Base-by-base conservation (phyloP, 37 sponge, comb jelly and placozoan species). In the Haliclona indistincta region DNA sequence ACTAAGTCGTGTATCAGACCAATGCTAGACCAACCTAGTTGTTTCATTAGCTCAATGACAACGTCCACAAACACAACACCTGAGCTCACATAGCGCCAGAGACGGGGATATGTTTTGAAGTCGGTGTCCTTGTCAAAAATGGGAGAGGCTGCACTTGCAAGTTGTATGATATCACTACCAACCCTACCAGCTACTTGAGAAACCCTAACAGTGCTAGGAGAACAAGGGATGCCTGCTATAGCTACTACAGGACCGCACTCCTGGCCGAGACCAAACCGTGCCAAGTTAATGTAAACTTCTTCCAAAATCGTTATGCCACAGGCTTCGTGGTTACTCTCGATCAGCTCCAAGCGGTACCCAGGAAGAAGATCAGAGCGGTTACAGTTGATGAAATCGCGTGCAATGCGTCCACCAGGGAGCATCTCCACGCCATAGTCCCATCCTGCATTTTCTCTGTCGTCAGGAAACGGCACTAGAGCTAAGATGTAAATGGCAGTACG, bases 111-210 rank as follows among this genome's bases (percentile, higher is more conserved):
- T 6, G 13, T 25, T n/a, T n/a, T n/a, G n/a, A n/a, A n/a, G 7
- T 58, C 60, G 7, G 6, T 7, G 7, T 58, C 28, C 60, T 6
- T 25, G 6, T 8, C 7, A n/a, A 58, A 58, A 8, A n/a, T n/a
- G 7, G 60, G 60, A 11, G 60, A 58, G 25, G 11, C n/a, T 6
- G 60, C 22, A n/a, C 26, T 26, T 6, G 60, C 11, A 7, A 58
- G 28, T 58, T 58, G 60, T 25, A 58, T 58, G 60, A 58, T 20
- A n/a, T n/a, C 51, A 47, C 10, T 15, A 58, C 60, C 60, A 25
- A 6, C 60, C 22, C 60, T 58, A 58, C 60, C 60, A 58, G 60
- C 60, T 8, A 58, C 28, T n/a, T 20, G 60, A n/a, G 60, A 8
- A 7, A 58, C 7, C 11, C 6, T 6, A 8, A n/a, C 6, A 25